Evolutionary conservation across 2,113 vertebrate species (phyloP), one percentile per base, ranked within the genome.

Genomic region (Ptilonorhynchus violaceus): DNA sequence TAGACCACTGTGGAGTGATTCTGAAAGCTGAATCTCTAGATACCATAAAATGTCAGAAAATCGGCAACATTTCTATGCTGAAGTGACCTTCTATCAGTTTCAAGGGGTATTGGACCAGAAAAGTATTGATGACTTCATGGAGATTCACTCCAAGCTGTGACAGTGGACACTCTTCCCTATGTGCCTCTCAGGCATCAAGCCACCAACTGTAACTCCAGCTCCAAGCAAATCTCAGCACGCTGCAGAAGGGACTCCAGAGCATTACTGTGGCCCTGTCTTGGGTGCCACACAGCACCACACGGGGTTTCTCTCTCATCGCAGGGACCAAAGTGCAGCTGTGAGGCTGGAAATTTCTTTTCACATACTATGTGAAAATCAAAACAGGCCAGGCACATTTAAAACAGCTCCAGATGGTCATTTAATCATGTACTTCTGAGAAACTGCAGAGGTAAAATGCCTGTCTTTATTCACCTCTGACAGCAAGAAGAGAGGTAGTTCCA

Each of bases 191-290:
- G 16, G 30, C 22, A 30, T 9, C 63, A 52, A 63, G 42, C 8
- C 53, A 44, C 28, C 20, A 52, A 2, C 24, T 5, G 2, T 0
- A 41, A 10, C 31, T 64, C 17, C 55, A 83, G 31, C 46, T 58
- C 37, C 33, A 22, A 37, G 21, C 7, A 75, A 33, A 91, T 3
- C 37, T 18, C 59, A 58, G 55, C 50, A 44, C 0, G 0, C 3
- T 30, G 73, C 64, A 77, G 49, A n/a, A 73, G 11, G 33, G 24
- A 75, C 2, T 6, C 17, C 31, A 37, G 44, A 15, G 16, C 1
- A 2, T 18, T 5, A 2, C 1, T 3, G 22, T 16, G 44, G 13
- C 15, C 22, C 11, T 44, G 39, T 7, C 9, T 3, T 17, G 12
- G 42, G 11, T 53, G 21, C 15, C 8, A 13, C 62, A 22, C 11